Evolutionary conservation across 2,888 invertebrate genomes (phyloP), one percentile per base, ranked within the genome.

Genomic region (Acanthosepion esculentum): DNA sequence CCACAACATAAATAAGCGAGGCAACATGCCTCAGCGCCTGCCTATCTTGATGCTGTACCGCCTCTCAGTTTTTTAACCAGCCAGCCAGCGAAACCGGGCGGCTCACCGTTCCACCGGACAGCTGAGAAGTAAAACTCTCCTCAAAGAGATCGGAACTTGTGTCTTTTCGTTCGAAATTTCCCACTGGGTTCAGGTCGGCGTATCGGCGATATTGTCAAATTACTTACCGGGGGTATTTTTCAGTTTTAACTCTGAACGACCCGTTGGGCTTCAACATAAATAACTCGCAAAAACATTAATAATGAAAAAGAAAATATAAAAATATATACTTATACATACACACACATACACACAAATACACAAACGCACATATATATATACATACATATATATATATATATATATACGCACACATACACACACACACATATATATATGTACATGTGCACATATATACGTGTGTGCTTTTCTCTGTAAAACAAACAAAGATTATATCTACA

Each of bases 121-220:
- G 78, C 78, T 33, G 78, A 78, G 78, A 78, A 78, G 78, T n/a
- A 33, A 78, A 78, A 78, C 33, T 78, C 33, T 78, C 78, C 33
- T 78, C 78, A 78, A 78, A 78, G 78, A 78, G n/a, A 33, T 78
- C 78, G 78, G n/a, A 78, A 78, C 78, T 78, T 78, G 78, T 78
- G 78, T 33, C 78, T 78, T n/a, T 33, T 78, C 33, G 78, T 78
- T 78, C 78, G 78, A 78, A 78, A 78, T 78, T 78, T 23, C 78
- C 78, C 78, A 78, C 78, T 78, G 78, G 78, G 78, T 33, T 33
- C n/a, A 78, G 78, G 78, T 33, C 78, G 78, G n/a, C 78, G 23
- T 78, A 78, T 33, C 78, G 78, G 15, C 78, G 78, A 18, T n/a
- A 78, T 78, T 78, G n/a, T 78, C 78, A n/a, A n/a, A n/a, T 33